Evolutionary conservation across 1,140 invertebrate species (phyloP).

Genomic region (Tribolium castaneum): DNA sequence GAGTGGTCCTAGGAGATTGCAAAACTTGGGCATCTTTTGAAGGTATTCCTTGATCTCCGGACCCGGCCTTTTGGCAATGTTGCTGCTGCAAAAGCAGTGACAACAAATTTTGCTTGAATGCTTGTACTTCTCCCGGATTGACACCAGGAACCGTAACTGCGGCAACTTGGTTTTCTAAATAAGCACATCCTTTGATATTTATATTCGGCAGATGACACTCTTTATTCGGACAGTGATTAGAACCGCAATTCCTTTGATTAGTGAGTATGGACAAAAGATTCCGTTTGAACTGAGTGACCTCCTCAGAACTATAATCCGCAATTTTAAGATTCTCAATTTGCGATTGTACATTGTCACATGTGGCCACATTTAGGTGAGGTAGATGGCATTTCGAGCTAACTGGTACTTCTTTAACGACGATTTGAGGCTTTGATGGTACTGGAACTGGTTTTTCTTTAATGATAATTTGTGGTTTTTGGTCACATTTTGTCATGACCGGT

Average conservation of each 20-base stretch:
- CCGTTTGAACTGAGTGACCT: neutral
- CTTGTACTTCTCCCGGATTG: neutral
- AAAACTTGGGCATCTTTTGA: neutral
- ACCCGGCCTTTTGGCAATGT: neutral
- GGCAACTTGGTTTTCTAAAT: neutral
- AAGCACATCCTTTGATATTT: neutral
- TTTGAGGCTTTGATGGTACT: neutral
- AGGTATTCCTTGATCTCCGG: neutral
- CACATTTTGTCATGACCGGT: neutral
- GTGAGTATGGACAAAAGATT: neutral
- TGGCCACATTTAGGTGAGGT: neutral
- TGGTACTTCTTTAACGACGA: constrained; percentile 1
- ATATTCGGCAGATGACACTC: neutral
- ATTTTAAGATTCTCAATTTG: neutral
- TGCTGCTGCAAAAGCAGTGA: neutral
- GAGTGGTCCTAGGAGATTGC: neutral
- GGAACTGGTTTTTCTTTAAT: neutral
- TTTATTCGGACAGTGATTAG: neutral
- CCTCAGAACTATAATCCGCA: neutral
- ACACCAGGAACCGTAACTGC: neutral
- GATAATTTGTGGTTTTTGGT: neutral
- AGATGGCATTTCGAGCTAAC: neutral
- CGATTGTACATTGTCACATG: neutral
- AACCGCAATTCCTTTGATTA: neutral
- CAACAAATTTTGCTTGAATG: neutral